Conservation (phyloP, 2,888 invertebrate genomes). For the Acrocera orbiculus region DNA sequence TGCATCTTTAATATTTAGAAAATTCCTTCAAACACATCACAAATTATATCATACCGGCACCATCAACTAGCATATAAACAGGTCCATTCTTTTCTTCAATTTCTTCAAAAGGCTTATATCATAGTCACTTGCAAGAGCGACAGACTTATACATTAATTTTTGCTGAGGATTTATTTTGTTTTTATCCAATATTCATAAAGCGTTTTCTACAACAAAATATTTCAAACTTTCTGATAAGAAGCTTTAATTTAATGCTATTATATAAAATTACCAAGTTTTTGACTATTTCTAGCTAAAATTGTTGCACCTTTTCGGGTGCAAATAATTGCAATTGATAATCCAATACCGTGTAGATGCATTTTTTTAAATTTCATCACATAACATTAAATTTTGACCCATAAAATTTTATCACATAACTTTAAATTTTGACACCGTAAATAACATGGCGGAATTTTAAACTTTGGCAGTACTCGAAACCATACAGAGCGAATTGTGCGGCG, state of each 20-base stretch:
- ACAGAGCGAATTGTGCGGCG: too few relatives aligned
- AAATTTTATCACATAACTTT: too few relatives aligned
- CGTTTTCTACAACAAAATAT: slow-evolving; percentile 27
- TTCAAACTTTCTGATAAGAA: not conserved
- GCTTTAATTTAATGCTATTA: too few relatives aligned
- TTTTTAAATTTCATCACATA: too few relatives aligned
- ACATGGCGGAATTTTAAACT: too few relatives aligned
- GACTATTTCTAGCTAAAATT: slow-evolving; percentile 66
- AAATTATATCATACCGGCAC: slow-evolving; percentile 77
- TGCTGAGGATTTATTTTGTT: slow-evolving; percentile 35
- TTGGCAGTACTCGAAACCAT: too few relatives aligned
- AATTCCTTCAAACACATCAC: slow-evolving; percentile 55
- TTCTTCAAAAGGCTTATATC: slow-evolving; percentile 37
- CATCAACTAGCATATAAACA: slow-evolving; percentile 80
- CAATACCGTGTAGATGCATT: too few relatives aligned
- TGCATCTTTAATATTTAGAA: slow-evolving; percentile 44
- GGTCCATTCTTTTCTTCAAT: slow-evolving; percentile 56
- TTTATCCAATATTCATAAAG: slow-evolving; percentile 40
- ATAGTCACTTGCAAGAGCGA: slow-evolving; percentile 52
- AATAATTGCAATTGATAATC: slow-evolving; percentile 62
- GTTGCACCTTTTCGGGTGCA: slow-evolving; percentile 72
- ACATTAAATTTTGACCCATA: too few relatives aligned
- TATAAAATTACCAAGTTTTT: slow-evolving; percentile 48
- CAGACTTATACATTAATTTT: slow-evolving; percentile 42
- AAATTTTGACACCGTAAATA: too few relatives aligned